A percentile compares a stretch with the other conserved stretches of the same genome.
These are phyloP conservation scores for Chloropsis cyanopogon DNA, from an alignment of 2,113 vertebrate genomes.

Conservation along the genomic window DNA sequence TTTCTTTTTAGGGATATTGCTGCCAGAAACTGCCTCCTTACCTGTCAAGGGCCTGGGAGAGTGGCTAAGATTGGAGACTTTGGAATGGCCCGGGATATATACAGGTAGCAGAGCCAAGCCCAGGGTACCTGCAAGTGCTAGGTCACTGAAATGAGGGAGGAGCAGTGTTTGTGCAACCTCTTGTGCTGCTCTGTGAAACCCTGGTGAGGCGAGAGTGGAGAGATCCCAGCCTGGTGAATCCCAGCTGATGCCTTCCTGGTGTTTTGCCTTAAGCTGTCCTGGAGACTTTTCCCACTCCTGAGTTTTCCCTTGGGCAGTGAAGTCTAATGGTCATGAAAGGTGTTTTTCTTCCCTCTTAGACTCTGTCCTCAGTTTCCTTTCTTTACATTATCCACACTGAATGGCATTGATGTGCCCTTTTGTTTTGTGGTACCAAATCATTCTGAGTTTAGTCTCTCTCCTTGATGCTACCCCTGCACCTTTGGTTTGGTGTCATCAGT, in stretches of 20 bases:
- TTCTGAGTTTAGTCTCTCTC: slow-evolving; percentile 12
- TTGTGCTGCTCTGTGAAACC: neutral
- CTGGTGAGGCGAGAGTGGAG: neutral
- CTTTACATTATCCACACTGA: neutral
- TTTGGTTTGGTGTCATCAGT: neutral
- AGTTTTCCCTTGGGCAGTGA: neutral
- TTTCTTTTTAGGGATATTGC: slow-evolving; percentile 88
- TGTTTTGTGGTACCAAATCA: neutral
- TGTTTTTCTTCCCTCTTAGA: neutral
- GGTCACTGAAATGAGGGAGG: neutral
- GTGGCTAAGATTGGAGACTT: slow-evolving; percentile 98
- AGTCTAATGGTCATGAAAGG: neutral
- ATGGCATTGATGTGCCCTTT: neutral
- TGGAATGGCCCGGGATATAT: slow-evolving; percentile 98
- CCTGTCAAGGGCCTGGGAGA: slow-evolving; percentile 88
- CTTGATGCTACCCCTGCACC: neutral
- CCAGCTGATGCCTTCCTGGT: neutral
- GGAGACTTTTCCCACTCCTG: neutral
- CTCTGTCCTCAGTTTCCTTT: neutral
- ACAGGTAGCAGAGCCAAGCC: slow-evolving; percentile 79
- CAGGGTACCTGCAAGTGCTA: neutral
- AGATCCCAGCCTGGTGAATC: neutral
- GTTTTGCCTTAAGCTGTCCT: neutral
- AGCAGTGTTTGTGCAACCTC: neutral
- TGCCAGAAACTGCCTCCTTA: slow-evolving; percentile 95